phyloP scores from a whole-genome alignment of 2,113 vertebrate genomes.

The Semicossyphus pulcher region DNA sequence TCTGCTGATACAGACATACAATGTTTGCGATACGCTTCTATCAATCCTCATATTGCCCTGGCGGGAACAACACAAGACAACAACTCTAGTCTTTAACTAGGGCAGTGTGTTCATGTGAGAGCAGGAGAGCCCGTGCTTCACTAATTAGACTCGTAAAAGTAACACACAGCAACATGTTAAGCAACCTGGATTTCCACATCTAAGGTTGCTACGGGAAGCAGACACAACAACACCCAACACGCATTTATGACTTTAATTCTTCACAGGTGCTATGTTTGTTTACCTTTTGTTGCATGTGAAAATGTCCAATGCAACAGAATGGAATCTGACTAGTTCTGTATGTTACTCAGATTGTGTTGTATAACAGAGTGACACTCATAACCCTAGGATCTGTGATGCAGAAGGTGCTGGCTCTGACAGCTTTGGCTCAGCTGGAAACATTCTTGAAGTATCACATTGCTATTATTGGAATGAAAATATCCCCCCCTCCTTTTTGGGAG shows the following conservation, averaged over 20 bases:
- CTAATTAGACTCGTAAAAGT: constrained; percentile 76
- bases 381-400: constrained; percentile 24
- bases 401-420: constrained; percentile 26
- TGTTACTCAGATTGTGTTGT: neutral
- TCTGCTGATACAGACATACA: neutral
- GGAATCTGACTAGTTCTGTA: neutral
- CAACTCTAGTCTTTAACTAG: neutral
- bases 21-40: neutral
- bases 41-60: rapidly evolving
- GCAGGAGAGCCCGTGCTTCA: constrained; percentile 26
- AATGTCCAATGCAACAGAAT: neutral
- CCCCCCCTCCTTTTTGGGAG: constrained; percentile 57
- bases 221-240: constrained; percentile 78
- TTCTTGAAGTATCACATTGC: constrained; percentile 75
- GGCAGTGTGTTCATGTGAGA: neutral
- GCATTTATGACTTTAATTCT: constrained; percentile 63
- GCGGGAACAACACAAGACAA: neutral
- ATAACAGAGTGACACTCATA: constrained; percentile 1
- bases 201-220: constrained; percentile 73
- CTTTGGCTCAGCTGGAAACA: constrained; percentile 70
- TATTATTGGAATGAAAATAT: constrained; percentile 76
- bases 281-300: constrained; percentile 1
- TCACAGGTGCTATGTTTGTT: constrained; percentile 54
- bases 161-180: constrained; percentile 60
- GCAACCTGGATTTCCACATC: constrained; percentile 66